Evolutionary conservation across 2,113 vertebrate species (phyloP), one percentile per base, ranked within the genome.

Genomic region (Nothoprocta perdicaria): DNA sequence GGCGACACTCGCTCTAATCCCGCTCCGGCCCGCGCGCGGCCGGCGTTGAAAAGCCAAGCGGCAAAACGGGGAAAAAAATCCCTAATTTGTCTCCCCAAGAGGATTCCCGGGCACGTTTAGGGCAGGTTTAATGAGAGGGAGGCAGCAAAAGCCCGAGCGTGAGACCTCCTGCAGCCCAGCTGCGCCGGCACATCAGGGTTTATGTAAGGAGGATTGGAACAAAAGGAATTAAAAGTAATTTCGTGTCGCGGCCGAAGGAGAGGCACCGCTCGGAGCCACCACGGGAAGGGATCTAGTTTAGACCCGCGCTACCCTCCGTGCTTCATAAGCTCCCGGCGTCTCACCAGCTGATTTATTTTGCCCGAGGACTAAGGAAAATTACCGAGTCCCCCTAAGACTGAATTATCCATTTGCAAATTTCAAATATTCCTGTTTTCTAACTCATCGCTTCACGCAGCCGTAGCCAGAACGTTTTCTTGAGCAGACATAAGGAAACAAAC

Each of bases 161-260:
- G 94, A 95, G 88, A 95, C 93, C 93, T 95, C 94, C 95, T 71
- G 89, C 88, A 86, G 90, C 69, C 92, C 94, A 94, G 91, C 94
- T 85, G 82, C 77, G 93, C 91, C 92, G 68, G 71, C 90, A 92
- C 92, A 83, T 95, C 94, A 89, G 88, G 91, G 93, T 94, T 94
- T 94, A 95, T 78, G 73, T 95, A 96, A 95, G 80, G 67, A 77
- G 85, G 82, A 94, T 77, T 92, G 93, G 92, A 94, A 94, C 60
- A 92, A 95, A 96, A 92, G 83, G 87, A 94, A 96, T 95, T 94
- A 94, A 83, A 95, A 96, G 73, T 92, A 94, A 95, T 94, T 95
- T 95, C 80, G 91, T 85, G 80, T 96, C 95, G 94, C 61, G 71
- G 80, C 92, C 83, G 92, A 91, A 78, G 71, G 73, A 79, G 69